Base-by-base conservation (phyloP, 2,113 vertebrate genomes). In the Tenrec ecaudatus region DNA sequence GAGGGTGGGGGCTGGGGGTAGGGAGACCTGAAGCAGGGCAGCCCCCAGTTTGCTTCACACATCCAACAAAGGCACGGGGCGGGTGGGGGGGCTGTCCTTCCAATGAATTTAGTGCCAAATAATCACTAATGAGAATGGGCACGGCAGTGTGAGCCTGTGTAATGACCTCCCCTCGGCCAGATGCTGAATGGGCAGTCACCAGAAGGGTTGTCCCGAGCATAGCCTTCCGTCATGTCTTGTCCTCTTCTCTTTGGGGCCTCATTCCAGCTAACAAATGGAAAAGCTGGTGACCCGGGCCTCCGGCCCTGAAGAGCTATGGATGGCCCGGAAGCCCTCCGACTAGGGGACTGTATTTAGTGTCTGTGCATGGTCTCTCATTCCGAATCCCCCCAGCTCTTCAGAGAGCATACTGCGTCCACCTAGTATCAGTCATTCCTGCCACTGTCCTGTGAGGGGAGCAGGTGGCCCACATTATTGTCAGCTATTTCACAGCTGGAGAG, bases 101-200 rank as follows among this genome's bases (percentile, higher is more conserved):
- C 36, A 29, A 29, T 31, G 43, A n/a, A 8, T 58, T 73, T 58
- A 40, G 91, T 66, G 73, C 73, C 82, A 64, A 86, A 88, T 93
- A 97, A 91, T 75, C 4, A 0, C 92, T 95, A 96, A 95, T 89
- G 94, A 95, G 93, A 96, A 97, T 97, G 86, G 88, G 88, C 93
- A 78, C 8, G 1, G 31, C 86, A 91, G 75, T 92, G 87, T 82
- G 76, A 92, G 95, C 84, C 68, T 40, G 57, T 3, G 0, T 92
- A 88, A 96, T 95, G 90, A 83, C 81, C 62, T 80, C 82, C 58
- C 78, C 66, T 87, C 0, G 0, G 89, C 94, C 97, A 97, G 97
- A 97, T 97, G 97, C 94, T 97, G 94, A 97, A 97, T 96, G 95
- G 95, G 94, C 81, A 33, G 76, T 82, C 95, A 97, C 93, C 95